These are phyloP conservation scores for Lordiphosa clarofinis DNA, from an alignment of 1,140 invertebrate genomes.

Conservation along the genomic window DNA sequence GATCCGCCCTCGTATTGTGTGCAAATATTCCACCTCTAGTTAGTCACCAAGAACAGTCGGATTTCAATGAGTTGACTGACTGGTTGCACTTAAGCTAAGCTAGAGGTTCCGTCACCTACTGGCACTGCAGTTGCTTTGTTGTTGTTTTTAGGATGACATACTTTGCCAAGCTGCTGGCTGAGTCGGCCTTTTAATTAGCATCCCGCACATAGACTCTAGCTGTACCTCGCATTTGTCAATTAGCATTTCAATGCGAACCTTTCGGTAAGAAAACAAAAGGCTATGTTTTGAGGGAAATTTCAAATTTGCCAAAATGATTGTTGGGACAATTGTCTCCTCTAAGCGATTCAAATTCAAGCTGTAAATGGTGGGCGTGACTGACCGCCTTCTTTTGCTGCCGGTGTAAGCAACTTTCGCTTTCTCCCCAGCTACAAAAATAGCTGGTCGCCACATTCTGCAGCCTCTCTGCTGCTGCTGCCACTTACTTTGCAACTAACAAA, in stretches of 20 bases:
- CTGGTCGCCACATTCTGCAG: conserved; percentile 23
- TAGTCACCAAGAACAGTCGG: conserved; percentile 5
- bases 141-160: conserved; percentile 1
- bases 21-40: not conserved
- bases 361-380: conserved; percentile 57
- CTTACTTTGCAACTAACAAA: conserved; percentile 23
- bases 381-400: conserved; percentile 1
- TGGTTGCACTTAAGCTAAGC: not conserved
- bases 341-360: conserved; percentile 37
- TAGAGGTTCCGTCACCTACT: conserved; percentile 13
- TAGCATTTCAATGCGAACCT: conserved; percentile 39
- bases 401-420: conserved; percentile 65
- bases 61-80: conserved; percentile 5
- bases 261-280: conserved; percentile 12
- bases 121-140: not conserved
- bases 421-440: conserved; percentile 50
- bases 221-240: conserved; percentile 26
- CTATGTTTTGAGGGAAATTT: conserved; percentile 23
- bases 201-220: not conserved
- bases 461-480: conserved; percentile 10
- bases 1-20: too few relatives aligned
- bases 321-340: conserved; percentile 21
- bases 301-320: conserved; percentile 41
- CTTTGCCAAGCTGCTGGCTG: not conserved
- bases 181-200: not conserved